Evolutionary conservation across 1,140 invertebrate species (phyloP).

Genomic region (Sycophaga agraensis): DNA sequence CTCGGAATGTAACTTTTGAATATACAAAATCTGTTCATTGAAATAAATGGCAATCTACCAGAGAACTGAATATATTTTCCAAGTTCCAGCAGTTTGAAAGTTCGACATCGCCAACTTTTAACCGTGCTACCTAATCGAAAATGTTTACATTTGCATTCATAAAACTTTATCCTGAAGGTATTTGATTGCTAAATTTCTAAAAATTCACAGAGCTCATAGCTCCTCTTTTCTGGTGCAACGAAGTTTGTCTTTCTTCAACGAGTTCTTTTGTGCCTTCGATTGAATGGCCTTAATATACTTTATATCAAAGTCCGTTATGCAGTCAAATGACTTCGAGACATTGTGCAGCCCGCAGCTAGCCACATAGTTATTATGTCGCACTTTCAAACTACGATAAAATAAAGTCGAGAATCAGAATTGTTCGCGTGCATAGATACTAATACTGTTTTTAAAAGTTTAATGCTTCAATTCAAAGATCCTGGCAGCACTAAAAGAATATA

Average conservation of each 20-base stretch:
- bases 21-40: background rate
- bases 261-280: background rate
- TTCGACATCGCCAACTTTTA: background rate
- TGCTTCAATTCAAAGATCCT: too few relatives aligned
- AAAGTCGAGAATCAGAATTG: too few relatives aligned
- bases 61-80: background rate
- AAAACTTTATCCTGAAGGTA: background rate
- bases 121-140: conserved; percentile 1
- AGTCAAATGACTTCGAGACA: too few relatives aligned
- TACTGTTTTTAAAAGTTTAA: too few relatives aligned
- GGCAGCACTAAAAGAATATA: too few relatives aligned
- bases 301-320: too few relatives aligned
- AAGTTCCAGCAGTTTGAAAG: background rate
- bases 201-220: background rate
- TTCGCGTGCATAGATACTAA: background rate
- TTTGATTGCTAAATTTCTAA: background rate
- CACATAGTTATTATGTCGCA: too few relatives aligned
- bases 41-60: background rate
- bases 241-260: background rate
- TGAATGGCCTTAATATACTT: too few relatives aligned
- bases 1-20: too few relatives aligned
- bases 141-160: conserved; percentile 8
- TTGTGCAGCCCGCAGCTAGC: too few relatives aligned
- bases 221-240: background rate
- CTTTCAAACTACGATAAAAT: too few relatives aligned